Base-by-base conservation (phyloP, 92 coral and sea anemone genomes). In the Palythoa grandiflora region DNA sequence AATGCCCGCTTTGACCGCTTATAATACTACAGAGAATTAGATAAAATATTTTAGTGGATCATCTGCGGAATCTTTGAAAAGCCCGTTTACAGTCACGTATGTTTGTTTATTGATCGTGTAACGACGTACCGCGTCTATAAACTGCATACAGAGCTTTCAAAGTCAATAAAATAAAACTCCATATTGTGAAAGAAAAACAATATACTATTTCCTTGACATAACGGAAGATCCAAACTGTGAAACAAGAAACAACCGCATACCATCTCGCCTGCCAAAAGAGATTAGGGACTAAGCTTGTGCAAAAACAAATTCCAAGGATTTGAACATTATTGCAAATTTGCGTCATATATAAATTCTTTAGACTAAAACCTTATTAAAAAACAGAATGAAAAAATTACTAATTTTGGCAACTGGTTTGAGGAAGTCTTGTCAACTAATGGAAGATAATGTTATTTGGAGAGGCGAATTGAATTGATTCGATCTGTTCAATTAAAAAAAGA, bases 301-400 rank as follows among this genome's bases (percentile, higher is more conserved):
- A 59, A 77, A 77, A 77, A 53, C 68, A 77, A 77, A 77, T 54
- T 77, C 83, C 66, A 77, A 77, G 36, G 68, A 77, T 77, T 36
- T 77, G 20, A 35, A 36, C 48, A 47, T 77, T 77, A 3, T 7
- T 68, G 3, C 12, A 35, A 36, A 16, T 36, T 70, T 35, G 47
- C 3, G 21, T 52, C 53, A 20, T 39, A 59, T 11, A 35, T 52
- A 10, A 10, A 2, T 0, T 37, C 6, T 9, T 1, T 1, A 5
- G 16, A 6, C 10, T 73, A 40, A 44, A n/a, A 7, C 17, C 54
- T 4, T 28, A 47, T 8, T 2, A 13, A 73, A 3, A 39, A 39
- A 73, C n/a, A 47, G 17, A 1, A 13, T 9, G 14, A 11, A 51
- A 63, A 63, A 2, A 63, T 63, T 9, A 5, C 20, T 6, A 63